Conservation (phyloP, 2,797 vertebrate species). For the Sebastes glaucus region DNA sequence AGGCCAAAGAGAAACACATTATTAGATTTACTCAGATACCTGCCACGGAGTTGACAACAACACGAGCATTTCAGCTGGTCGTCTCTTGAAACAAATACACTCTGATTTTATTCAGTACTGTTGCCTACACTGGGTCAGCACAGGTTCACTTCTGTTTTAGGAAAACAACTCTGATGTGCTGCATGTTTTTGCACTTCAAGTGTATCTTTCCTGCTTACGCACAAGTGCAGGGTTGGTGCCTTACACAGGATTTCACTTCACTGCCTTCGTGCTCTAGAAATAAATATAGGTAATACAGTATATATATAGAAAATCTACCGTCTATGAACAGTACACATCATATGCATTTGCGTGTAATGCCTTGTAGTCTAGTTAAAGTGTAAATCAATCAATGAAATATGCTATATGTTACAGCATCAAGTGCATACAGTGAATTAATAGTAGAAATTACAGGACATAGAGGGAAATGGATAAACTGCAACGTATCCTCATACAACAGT, state of each 20-base stretch:
- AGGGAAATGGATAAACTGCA: not conserved
- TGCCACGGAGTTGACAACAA: constrained; percentile 4
- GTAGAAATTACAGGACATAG: not conserved
- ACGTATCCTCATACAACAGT: too few relatives aligned
- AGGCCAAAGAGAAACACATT: constrained; percentile 14
- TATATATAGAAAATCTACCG: not conserved
- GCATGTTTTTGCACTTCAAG: constrained; percentile 8
- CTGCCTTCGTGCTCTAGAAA: not conserved
- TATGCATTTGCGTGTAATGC: not conserved
- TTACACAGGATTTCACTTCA: not conserved
- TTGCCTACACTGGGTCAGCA: constrained; percentile 24
- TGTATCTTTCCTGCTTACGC: not conserved
- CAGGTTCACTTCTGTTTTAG: constrained; percentile 8
- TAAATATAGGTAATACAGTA: not conserved
- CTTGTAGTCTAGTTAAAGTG: not conserved
- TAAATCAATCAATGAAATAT: not conserved
- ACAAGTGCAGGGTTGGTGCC: not conserved
- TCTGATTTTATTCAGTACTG: constrained; percentile 17
- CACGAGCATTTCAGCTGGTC: not conserved
- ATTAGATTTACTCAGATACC: constrained; percentile 17
- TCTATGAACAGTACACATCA: not conserved
- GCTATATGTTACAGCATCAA: not conserved
- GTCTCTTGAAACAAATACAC: constrained; percentile 17
- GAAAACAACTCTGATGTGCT: constrained; percentile 26
- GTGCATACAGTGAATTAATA: not conserved